Percentiles rank a stretch among this genome's conserved stretches.
Conservation (phyloP, 2,113 vertebrate genomes). For the Callipepla squamata region DNA sequence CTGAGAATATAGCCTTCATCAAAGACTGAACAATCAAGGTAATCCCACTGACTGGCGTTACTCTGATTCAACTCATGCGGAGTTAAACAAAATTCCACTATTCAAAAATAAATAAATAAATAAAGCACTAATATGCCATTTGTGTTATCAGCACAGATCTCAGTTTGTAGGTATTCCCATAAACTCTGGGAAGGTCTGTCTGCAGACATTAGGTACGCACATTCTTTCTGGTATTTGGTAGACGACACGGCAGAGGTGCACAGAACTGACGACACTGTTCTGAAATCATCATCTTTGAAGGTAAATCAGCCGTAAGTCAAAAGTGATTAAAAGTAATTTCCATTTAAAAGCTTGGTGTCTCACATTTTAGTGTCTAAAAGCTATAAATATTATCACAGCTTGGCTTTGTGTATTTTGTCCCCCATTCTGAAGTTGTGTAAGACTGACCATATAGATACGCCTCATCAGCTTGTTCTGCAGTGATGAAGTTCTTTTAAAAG, state of each 20-base stretch:
- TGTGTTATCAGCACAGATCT: background rate
- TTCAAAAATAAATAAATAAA: background rate
- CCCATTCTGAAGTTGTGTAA: background rate
- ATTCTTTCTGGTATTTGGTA: background rate
- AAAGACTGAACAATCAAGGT: background rate
- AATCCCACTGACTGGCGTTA: background rate
- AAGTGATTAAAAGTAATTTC: background rate
- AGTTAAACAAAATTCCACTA: background rate
- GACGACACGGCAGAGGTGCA: background rate
- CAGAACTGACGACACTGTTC: background rate
- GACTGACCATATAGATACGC: background rate
- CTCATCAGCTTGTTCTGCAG: background rate
- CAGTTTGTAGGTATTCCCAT: background rate
- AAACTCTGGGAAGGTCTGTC: background rate
- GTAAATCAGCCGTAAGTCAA: background rate
- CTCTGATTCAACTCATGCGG: background rate
- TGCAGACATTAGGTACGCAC: background rate
- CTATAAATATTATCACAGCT: background rate
- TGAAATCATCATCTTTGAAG: slow-evolving; percentile 1
- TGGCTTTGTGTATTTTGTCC: background rate
- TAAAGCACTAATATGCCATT: background rate
- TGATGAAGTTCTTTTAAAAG: background rate
- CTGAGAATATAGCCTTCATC: background rate
- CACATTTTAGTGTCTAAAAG: background rate
- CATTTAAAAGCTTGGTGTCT: background rate